Evolutionary conservation across 2,113 vertebrate genomes (phyloP).

Genomic region (Gallinago undulata): DNA sequence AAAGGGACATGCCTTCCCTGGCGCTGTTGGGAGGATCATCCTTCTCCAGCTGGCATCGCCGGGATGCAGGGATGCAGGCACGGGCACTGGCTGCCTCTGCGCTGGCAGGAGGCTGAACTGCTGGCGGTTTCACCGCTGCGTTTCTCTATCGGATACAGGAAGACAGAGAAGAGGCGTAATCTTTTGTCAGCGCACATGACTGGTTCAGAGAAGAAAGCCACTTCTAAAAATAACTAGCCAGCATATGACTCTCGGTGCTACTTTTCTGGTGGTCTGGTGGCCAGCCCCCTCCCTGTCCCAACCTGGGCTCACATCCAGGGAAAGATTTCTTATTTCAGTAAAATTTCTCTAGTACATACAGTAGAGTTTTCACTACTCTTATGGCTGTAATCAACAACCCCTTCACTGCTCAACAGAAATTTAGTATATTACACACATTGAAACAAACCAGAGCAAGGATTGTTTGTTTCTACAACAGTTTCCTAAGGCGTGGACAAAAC

Average conservation of each 20-base stretch:
- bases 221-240: conserved; percentile 3
- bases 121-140: neutral
- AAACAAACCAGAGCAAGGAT: neutral
- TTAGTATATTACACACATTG: neutral
- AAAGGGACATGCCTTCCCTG: neutral
- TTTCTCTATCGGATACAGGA: neutral
- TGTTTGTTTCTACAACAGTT: neutral
- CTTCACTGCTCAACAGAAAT: neutral
- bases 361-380: neutral
- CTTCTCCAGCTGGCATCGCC: neutral
- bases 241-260: neutral
- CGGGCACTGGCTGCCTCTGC: neutral
- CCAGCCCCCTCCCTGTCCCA: neutral
- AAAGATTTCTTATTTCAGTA: neutral
- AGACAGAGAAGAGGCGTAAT: neutral
- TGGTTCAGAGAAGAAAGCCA: neutral
- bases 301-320: neutral
- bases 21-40: neutral
- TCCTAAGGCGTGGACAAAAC: neutral
- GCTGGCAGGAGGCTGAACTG: conserved; percentile 23
- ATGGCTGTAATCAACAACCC: neutral
- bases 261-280: neutral
- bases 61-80: neutral
- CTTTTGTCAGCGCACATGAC: conserved; percentile 3
- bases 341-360: neutral